Percentiles rank a stretch among this genome's conserved stretches.
Evolutionary conservation across 2,888 invertebrate species (phyloP).

Genomic region (Idaea straminata): DNA sequence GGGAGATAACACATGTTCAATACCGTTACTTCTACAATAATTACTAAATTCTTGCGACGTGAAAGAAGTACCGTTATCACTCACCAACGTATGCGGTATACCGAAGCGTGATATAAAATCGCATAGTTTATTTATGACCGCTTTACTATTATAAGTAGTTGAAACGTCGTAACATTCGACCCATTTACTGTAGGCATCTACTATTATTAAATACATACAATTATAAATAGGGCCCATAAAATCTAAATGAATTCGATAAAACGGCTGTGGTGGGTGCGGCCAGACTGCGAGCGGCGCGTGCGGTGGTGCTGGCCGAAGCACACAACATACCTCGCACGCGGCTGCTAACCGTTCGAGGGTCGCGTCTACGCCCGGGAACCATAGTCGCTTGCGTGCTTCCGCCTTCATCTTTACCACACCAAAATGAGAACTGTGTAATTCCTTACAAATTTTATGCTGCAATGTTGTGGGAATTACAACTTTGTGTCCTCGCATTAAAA

Average conservation of each 20-base stretch:
- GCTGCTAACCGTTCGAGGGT: constrained; percentile 16
- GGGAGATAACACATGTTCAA: background rate
- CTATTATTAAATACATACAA: constrained; percentile 20
- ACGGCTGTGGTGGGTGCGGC: constrained; percentile 18
- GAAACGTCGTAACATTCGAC: constrained; percentile 23
- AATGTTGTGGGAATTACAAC: constrained; percentile 26
- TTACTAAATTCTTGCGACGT: background rate
- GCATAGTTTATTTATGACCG: too few relatives aligned
- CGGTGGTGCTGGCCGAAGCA: constrained; percentile 15
- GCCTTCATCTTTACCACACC: constrained; percentile 34
- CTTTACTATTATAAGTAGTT: background rate
- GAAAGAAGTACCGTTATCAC: background rate
- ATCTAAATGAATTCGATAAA: constrained; percentile 27
- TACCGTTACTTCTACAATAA: background rate
- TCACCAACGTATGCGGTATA: background rate
- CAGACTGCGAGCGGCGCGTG: constrained; percentile 7
- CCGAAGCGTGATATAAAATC: background rate
- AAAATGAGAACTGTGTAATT: constrained; percentile 24
- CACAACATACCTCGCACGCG: constrained; percentile 18
- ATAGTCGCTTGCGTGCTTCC: constrained; percentile 29
- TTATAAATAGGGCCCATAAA: constrained; percentile 1
- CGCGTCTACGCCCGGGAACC: constrained; percentile 30
- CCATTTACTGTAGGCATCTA: constrained; percentile 31
- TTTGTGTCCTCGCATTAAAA: constrained; percentile 30
- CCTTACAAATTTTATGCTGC: constrained; percentile 12